These are phyloP conservation scores for Polyodon spathula DNA, from an alignment of 2,113 vertebrate species.

Conservation along the genomic window DNA sequence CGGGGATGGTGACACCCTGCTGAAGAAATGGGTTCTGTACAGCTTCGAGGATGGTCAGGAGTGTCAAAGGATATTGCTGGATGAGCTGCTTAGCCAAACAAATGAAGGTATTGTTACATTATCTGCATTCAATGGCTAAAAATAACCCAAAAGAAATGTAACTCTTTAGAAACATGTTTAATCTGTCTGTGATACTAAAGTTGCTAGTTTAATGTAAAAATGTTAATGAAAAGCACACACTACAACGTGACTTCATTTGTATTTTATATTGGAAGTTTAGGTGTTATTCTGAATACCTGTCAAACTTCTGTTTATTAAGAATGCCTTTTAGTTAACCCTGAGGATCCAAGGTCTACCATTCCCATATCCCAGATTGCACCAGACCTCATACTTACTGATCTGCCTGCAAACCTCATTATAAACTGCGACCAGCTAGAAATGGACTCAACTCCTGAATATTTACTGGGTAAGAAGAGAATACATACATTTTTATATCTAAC, in stretches of 20 bases:
- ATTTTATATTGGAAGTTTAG: no score
- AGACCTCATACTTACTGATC: conserved; percentile 79
- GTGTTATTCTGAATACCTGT: neutral
- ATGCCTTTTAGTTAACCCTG: conserved; percentile 69
- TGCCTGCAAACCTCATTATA: conserved; percentile 76
- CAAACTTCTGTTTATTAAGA: conserved; percentile 44
- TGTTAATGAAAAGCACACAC: no score
- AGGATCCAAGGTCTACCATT: conserved; percentile 62
- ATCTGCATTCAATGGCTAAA: no score
- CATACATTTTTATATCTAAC: neutral
- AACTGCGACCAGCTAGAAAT: conserved; percentile 74
- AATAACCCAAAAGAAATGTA: no score
- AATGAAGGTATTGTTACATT: conserved; percentile 58
- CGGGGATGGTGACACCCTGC: conserved; percentile 79
- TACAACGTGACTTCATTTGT: no score
- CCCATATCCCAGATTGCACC: conserved; percentile 87
- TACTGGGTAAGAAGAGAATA: conserved; percentile 58
- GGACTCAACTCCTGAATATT: conserved; percentile 69
- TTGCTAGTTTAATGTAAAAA: no score
- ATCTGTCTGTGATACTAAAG: no score
- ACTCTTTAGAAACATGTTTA: no score
- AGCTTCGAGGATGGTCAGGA: conserved; percentile 81
- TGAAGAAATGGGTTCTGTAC: conserved; percentile 91
- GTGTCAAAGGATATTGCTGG: conserved; percentile 73
- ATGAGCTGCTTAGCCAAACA: conserved; percentile 73